Conservation (phyloP, 2,113 vertebrate genomes). For the Thamnophis sirtalis region DNA sequence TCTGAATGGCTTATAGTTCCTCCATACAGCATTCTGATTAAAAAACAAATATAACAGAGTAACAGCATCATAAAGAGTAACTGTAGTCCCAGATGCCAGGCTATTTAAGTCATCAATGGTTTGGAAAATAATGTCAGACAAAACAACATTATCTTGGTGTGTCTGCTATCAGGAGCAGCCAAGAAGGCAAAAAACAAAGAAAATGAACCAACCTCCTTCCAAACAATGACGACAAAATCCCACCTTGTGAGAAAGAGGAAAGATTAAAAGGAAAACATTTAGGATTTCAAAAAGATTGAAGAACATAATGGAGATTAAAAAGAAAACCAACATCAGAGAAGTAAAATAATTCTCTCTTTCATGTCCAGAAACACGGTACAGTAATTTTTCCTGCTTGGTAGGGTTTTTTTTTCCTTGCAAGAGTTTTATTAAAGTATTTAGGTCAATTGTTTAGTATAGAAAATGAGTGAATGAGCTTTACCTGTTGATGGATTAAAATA, state of each 20-base stretch:
- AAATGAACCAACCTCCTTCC: background rate
- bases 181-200: background rate
- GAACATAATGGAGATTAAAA: background rate
- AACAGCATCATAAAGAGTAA: conserved; percentile 23
- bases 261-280: background rate
- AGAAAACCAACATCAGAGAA: background rate
- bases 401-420: background rate
- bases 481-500: conserved; percentile 16
- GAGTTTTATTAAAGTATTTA: conserved; percentile 26
- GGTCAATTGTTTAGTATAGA: conserved; percentile 29
- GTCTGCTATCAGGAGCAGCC: conserved; percentile 20
- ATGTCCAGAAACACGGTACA: conserved; percentile 2
- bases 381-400: background rate
- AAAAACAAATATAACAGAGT: background rate
- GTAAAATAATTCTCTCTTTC: background rate
- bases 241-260: background rate
- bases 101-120: conserved; percentile 7
- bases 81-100: conserved; percentile 23
- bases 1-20: background rate
- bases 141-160: conserved; percentile 5
- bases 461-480: conserved; percentile 29
- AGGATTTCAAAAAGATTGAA: conserved; percentile 1
- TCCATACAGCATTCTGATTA: background rate
- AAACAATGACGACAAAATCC: background rate
- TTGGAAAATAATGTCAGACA: conserved; percentile 7